A percentile compares a stretch with the other conserved stretches of the same genome.
phyloP scores from a whole-genome alignment of 2,888 invertebrate species.

The Troides aeacus region DNA sequence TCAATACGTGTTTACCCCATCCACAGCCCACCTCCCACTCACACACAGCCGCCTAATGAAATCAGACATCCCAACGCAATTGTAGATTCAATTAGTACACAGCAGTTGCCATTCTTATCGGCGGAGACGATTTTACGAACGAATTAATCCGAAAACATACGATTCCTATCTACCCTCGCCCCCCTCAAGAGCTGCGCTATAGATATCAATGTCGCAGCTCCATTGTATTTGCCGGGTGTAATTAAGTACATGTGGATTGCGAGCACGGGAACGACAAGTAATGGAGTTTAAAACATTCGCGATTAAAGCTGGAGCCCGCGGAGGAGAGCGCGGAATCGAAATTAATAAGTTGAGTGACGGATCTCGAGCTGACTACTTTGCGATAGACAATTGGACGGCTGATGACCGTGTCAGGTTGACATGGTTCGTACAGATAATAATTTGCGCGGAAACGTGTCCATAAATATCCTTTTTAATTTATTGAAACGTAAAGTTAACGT shows the following conservation, averaged over 20 bases:
- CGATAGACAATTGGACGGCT: no score
- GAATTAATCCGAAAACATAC: slow-evolving; percentile 80
- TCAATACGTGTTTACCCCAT: slow-evolving; percentile 42
- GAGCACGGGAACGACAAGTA: slow-evolving; percentile 38
- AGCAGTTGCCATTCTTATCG: slow-evolving; percentile 78
- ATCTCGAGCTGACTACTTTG: no score
- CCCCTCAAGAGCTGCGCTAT: slow-evolving; percentile 51
- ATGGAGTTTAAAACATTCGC: slow-evolving; percentile 37
- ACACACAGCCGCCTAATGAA: slow-evolving; percentile 68
- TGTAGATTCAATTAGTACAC: slow-evolving; percentile 80
- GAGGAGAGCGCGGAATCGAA: no score
- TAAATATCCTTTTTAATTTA: no score
- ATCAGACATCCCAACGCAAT: slow-evolving; percentile 76
- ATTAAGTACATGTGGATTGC: slow-evolving; percentile 71
- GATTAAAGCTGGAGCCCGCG: slow-evolving; percentile 13
- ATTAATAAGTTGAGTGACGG: no score
- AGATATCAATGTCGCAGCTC: slow-evolving; percentile 56
- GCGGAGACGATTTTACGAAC: slow-evolving; percentile 79
- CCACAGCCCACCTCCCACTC: slow-evolving; percentile 43
- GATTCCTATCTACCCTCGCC: slow-evolving; percentile 73
- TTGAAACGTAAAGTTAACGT: no score
- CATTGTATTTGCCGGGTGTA: slow-evolving; percentile 73
- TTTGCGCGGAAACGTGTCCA: no score
- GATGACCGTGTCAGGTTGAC: no score
- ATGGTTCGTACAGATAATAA: no score